phyloP scores from a whole-genome alignment of 2,113 vertebrate genomes.

The Rhegmatorhina hoffmannsi region DNA sequence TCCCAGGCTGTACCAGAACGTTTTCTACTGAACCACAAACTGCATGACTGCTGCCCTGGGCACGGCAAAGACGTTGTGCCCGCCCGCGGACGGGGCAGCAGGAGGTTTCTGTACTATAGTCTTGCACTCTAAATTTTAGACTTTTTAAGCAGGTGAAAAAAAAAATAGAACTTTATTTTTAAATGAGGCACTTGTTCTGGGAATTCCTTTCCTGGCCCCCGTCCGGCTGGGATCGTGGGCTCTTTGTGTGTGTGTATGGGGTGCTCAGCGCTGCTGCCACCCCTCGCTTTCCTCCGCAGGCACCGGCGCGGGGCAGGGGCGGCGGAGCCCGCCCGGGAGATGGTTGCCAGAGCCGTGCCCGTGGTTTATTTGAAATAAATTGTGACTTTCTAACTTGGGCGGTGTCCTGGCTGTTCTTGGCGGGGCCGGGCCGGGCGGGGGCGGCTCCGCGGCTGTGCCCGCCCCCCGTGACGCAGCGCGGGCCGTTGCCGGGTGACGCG shows the following conservation, averaged over 20 bases:
- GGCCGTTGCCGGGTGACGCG: neutral
- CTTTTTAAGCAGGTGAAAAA: slow-evolving; percentile 50
- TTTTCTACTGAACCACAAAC: slow-evolving; percentile 26
- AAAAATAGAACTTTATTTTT: slow-evolving; percentile 65
- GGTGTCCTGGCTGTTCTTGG: slow-evolving; percentile 10
- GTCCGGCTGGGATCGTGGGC: neutral
- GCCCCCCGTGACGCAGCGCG: neutral
- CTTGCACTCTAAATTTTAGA: slow-evolving; percentile 29
- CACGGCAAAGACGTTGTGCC: neutral
- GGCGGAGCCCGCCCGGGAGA: slow-evolving; percentile 33
- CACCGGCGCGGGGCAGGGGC: slow-evolving; percentile 37
- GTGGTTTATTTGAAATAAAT: slow-evolving; percentile 78
- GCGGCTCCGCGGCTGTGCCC: neutral
- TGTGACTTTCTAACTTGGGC: slow-evolving; percentile 73
- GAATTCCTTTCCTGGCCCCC: neutral
- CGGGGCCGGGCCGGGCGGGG: neutral
- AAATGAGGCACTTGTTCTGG: slow-evolving; percentile 20
- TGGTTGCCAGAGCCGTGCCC: slow-evolving; percentile 39
- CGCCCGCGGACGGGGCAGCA: neutral
- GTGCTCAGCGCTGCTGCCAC: neutral
- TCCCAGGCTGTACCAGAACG: neutral
- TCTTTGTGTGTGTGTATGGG: neutral
- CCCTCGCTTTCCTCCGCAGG: slow-evolving; percentile 52
- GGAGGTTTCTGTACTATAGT: slow-evolving; percentile 45
- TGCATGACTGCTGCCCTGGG: slow-evolving; percentile 16